phyloP scores from a whole-genome alignment of 2,888 invertebrate genomes.

The Loripinus fragilis region DNA sequence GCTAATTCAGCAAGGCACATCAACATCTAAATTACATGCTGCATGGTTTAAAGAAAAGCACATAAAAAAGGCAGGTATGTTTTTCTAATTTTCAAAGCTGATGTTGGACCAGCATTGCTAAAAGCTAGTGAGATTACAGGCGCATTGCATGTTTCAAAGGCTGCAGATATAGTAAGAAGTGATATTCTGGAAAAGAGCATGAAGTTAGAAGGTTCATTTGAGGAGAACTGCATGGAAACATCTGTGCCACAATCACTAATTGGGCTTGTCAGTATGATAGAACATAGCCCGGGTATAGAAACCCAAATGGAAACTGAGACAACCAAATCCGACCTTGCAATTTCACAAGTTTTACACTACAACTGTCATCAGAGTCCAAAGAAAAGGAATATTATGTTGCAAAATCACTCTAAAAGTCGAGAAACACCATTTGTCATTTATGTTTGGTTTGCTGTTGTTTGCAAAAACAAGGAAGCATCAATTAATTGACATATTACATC shows the following conservation, averaged over 20 bases:
- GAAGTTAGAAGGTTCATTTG: background rate
- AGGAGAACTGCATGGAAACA: too few relatives aligned
- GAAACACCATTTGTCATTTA: slow-evolving; percentile 42
- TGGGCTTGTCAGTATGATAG: slow-evolving; percentile 35
- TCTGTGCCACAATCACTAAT: slow-evolving; percentile 21
- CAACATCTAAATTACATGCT: slow-evolving; percentile 2
- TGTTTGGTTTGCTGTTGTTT: slow-evolving; percentile 51
- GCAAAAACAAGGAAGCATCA: slow-evolving; percentile 59
- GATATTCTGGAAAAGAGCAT: background rate
- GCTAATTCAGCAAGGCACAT: background rate
- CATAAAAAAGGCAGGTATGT: background rate
- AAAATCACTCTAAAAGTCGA: slow-evolving; percentile 29
- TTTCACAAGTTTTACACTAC: slow-evolving; percentile 28
- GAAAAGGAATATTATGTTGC: background rate
- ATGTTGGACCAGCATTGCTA: background rate
- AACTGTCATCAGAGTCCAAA: background rate
- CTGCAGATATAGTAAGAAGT: background rate
- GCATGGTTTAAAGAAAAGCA: background rate
- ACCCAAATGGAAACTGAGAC: background rate
- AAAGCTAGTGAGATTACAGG: background rate
- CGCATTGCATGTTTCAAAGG: background rate
- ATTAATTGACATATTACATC: slow-evolving; percentile 35
- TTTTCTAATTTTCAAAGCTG: background rate
- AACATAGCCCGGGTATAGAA: slow-evolving; percentile 13
- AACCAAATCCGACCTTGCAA: slow-evolving; percentile 21